Evolutionary conservation across 2,113 vertebrate genomes (phyloP), one percentile per base, ranked within the genome.

Genomic region (Tragulus kanchil): DNA sequence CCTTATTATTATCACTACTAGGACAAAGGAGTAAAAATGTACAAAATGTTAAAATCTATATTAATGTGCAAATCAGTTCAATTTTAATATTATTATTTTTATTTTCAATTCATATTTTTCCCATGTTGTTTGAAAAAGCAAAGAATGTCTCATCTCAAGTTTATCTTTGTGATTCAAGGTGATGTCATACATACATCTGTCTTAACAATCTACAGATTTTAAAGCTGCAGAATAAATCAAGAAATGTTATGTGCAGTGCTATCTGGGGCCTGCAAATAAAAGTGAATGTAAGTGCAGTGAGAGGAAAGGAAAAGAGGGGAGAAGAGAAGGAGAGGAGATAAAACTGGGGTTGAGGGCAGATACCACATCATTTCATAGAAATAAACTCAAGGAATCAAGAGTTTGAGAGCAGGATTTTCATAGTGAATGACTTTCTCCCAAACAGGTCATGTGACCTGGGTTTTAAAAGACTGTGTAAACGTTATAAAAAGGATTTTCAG

Each of bases 181-280:
- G 48, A 64, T 42, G 4, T 2, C 13, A 31, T 15, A 25, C 25
- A 26, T 23, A 54, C 11, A n/a, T 96, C 61, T 83, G 16, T 25
- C 86, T 85, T 59, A 85, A 86, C 84, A 50, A 84, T 26, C 67
- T 92, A 78, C 8, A 86, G 19, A 84, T 52, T 62, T 28, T 88
- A 54, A 54, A 89, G 36, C 86, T 71, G 17, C 28, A 93, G 11
- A 79, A 93, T 71, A 90, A 58, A 83, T 50, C 12, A 61, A 88
- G 69, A 92, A 95, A 65, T 48, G 79, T n/a, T 48, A 65, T 1
- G 8, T 31, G 12, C 54, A 82, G 64, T 89, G 79, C 17, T 54
- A 56, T 19, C 4, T 19, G 54, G 31, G 1, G 52, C 11, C 45
- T 85, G 13, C 28, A 75, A 79, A 82, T 45, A 64, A 78, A 50